Evolutionary conservation across 2,888 invertebrate genomes (phyloP), one percentile per base, ranked within the genome.

Genomic region (Athetis lepigone): DNA sequence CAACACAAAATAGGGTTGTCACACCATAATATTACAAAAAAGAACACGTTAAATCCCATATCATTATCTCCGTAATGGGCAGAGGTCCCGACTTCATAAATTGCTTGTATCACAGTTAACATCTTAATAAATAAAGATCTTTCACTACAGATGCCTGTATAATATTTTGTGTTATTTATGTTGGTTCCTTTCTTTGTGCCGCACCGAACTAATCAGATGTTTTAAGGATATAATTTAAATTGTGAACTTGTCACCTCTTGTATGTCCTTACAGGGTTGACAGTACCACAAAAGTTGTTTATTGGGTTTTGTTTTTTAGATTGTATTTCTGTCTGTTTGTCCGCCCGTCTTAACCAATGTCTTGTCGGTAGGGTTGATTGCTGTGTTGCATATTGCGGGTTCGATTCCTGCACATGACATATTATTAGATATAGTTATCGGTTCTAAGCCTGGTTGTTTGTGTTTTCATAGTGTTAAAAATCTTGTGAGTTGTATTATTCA

Each of bases 91-190:
- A 83, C 85, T 88, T 88, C 86, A 90, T 92, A 92, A 92, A 90
- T 92, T 88, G 84, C 77, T 83, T 75, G 85, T 89, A 91, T 90
- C 91, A 84, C 82, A 75, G 83, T 79, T 81, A 83, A 88, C 90
- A 92, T 92, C 92, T 90, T 88, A 90, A 92, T 92, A 92, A 92
- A 92, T 93, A 87, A 89, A 90, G 89, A 92, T 92, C 87, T 89
- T 85, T 84, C 84, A 84, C 82, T 84, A 84, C 79, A 86, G 87
- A 88, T 88, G 85, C 75, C 76, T 81, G 82, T 86, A 85, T 90
- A 87, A 92, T 93, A 92, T 92, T 88, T 87, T 85, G 68, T 79
- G 87, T 91, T 85, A 93, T 92, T 93, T 92, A 93, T 91, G 81
- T 54, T 58, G 57, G 81, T 75, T 77, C 75, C 75, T 67, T 37